A percentile compares a stretch with the other conserved stretches of the same genome.
These are phyloP conservation scores for Neotoxoptera formosana DNA, from an alignment of 1,140 invertebrate genomes.

Conservation along the genomic window DNA sequence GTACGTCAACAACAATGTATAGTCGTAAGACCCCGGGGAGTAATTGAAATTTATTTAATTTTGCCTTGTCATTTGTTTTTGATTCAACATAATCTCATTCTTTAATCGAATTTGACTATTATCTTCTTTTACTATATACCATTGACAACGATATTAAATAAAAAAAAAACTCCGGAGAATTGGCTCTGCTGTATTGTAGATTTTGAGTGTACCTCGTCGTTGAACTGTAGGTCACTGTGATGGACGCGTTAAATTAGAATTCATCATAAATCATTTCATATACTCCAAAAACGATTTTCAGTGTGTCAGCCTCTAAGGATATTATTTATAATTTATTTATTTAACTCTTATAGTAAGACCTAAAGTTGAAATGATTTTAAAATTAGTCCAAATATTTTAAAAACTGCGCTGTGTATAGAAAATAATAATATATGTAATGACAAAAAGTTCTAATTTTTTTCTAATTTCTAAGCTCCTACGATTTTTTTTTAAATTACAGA, in stretches of 20 bases:
- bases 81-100: slow-evolving; percentile 26
- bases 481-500: background rate
- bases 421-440: background rate
- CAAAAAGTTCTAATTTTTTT: too few species aligned
- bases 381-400: background rate
- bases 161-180: background rate
- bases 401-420: background rate
- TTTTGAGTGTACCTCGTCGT: background rate
- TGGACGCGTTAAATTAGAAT: background rate
- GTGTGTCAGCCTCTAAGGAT: background rate
- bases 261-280: background rate
- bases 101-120: background rate
- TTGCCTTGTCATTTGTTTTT: slow-evolving; percentile 41
- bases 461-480: too few species aligned
- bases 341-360: background rate
- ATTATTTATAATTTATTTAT: background rate
- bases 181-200: background rate
- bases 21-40: slow-evolving; percentile 27
- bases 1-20: slow-evolving; percentile 4
- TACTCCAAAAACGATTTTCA: background rate
- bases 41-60: slow-evolving; percentile 40
- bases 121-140: background rate
- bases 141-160: slow-evolving; percentile 27
- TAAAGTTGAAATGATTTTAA: background rate
- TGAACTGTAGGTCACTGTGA: background rate